Evolutionary conservation across 1,140 invertebrate genomes (phyloP), one percentile per base, ranked within the genome.

Genomic region (Eulimnadia texana): DNA sequence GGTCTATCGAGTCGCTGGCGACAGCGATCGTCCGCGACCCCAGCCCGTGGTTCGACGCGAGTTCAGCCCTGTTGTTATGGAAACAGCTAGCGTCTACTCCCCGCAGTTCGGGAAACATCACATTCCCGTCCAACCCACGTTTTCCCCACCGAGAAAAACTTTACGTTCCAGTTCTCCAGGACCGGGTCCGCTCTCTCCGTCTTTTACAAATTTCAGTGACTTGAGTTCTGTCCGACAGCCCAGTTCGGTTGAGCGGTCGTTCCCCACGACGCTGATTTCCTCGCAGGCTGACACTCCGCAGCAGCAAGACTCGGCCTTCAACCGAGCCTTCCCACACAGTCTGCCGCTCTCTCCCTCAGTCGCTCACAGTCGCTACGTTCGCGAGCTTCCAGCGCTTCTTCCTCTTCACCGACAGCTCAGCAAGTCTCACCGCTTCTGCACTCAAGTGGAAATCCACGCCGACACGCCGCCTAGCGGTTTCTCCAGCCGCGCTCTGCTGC

Each of bases 201-300:
- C 85, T 85, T 61, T 60, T 10, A 49, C 52, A 28, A 67, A 72
- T 72, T 84, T 88, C 67, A 88, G 84, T 69, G 88, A 90, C 72
- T 77, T 91, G 63, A 90, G 87, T 73, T 89, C 86, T 10, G 88
- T 90, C n/a, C 77, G 80, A 11, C 85, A 86, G 68, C 81, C 84
- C 29, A 86, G 85, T 65, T 88, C 86, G 55, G 82, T 78, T 1
- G 87, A 90, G 67, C 78, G 84, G 29, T 90, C 88, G 0, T 84
- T 84, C 66, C 85, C 84, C 29, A 70, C 68, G 29, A 72, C 72
- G 3, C 64, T 69, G 20, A 61, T 69, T 56, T 64, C 70, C 58
- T 77, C 50, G 2, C 79, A 82, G 55, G 82, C 78, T 66, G 73
- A 83, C 2, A 52, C 50, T 25, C 60, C 60, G n/a, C 60, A 50